Evolutionary conservation across 2,113 vertebrate species (phyloP).

Genomic region (Xiphorhynchus elegans): DNA sequence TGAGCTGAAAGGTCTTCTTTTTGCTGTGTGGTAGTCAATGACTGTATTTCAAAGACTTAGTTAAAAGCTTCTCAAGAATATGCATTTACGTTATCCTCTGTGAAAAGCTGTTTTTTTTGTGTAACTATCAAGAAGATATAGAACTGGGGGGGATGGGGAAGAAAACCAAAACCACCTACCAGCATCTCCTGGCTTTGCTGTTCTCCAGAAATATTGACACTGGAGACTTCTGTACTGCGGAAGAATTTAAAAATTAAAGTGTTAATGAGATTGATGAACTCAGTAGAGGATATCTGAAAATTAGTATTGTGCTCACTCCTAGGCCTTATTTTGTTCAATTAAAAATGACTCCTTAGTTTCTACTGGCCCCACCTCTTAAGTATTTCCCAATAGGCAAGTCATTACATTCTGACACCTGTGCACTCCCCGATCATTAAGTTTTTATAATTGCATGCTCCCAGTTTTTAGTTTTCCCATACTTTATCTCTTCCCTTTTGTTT

Average conservation of each 20-base stretch:
- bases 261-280: neutral
- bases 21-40: neutral
- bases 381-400: conserved; percentile 11
- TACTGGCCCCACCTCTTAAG: conserved; percentile 5
- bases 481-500: neutral
- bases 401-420: neutral
- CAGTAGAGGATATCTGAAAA: neutral
- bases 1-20: neutral
- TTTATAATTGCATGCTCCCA: neutral
- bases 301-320: neutral
- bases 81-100: neutral
- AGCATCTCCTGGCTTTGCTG: neutral
- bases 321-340: conserved; percentile 27
- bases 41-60: conserved; percentile 20
- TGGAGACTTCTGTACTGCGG: neutral
- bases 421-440: neutral
- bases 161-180: neutral
- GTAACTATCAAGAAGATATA: neutral
- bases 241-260: neutral
- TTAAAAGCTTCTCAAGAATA: neutral
- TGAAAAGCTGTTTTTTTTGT: neutral
- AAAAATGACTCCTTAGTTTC: conserved; percentile 55
- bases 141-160: neutral
- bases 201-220: neutral
- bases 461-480: neutral